Evolutionary conservation across 2,888 invertebrate species (phyloP).

Genomic region (Monopis laevigella): DNA sequence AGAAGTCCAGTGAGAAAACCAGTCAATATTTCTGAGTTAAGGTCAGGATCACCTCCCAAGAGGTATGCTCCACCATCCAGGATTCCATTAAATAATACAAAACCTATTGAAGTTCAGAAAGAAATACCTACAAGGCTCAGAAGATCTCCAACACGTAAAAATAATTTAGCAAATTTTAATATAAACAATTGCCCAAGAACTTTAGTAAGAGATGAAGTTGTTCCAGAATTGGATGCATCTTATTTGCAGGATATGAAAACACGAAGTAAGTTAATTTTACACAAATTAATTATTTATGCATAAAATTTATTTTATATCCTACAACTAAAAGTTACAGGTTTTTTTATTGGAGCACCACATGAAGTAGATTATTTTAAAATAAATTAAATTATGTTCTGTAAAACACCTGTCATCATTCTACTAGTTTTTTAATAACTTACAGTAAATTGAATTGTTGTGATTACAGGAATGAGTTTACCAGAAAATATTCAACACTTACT

Average conservation of each 20-base stretch:
- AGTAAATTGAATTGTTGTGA: too few relatives aligned
- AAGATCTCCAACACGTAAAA: not conserved
- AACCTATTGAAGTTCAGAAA: not conserved
- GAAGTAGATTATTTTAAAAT: too few relatives aligned
- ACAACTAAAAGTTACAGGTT: too few relatives aligned
- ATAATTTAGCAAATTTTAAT: slow-evolving; percentile 16
- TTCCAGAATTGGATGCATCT: not conserved
- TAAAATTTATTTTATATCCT: too few relatives aligned
- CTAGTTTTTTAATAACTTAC: not conserved
- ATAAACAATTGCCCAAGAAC: slow-evolving; percentile 37
- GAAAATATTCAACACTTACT: slow-evolving; percentile 29
- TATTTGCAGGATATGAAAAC: not conserved
- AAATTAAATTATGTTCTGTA: too few relatives aligned
- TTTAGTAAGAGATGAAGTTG: slow-evolving; percentile 29
- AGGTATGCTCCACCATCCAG: slow-evolving; percentile 1
- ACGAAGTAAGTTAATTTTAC: too few relatives aligned
- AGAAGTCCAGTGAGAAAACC: not conserved
- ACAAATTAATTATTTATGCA: too few relatives aligned
- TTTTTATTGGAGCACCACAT: too few relatives aligned
- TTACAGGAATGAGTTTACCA: slow-evolving; percentile 44
- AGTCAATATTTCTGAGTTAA: not conserved
- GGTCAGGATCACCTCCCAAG: slow-evolving; percentile 1
- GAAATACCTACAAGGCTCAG: not conserved
- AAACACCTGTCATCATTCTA: too few relatives aligned
- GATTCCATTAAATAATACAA: not conserved